Base-by-base conservation (phyloP, 2,888 invertebrate species). In the Netelia fuscicornis region DNA sequence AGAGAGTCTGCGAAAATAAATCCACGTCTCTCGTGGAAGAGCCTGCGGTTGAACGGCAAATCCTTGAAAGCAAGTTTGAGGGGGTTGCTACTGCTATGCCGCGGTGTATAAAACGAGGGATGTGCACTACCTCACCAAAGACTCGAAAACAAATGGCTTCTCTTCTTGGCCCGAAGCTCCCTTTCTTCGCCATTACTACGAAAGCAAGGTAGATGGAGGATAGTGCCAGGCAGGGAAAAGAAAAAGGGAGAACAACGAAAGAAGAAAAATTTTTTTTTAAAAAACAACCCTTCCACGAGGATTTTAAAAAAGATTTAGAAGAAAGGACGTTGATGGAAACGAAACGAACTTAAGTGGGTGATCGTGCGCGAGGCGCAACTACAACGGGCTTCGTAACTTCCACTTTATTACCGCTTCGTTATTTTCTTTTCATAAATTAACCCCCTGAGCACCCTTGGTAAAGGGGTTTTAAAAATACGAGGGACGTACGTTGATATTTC, bases 61-160 rank as follows among this genome's bases (percentile, higher is more conserved):
- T n/a, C 0, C 37, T 48, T 56, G 37, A 56, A 37, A 60, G 60
- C 60, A 42, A 48, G 60, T 72, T 48, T 71, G 56, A 56, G 37
- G 13, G 56, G 70, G 54, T 54, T 56, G 52, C 68, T 23, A 68
- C 68, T 17, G 56, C 52, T 56, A 17, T 56, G 23, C 10, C 17
- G 56, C 23, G 30, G 30, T 30, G 30, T 30, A 71, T 30, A 37
- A 20, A 56, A 56, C 9, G 37, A 37, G 37, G 37, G 2, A 2
- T 71, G 37, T n/a, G 37, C 54, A 54, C 17, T 37, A 56, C 9
- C 56, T 20, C 37, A 9, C 37, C 30, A 17, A 11, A 20, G 23
- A 30, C 30, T 37, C n/a, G 10, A 20, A 30, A 71, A 71, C 70
- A 71, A 71, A 71, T 71, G 56, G 56, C 37, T 37, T 56, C 70